phyloP scores from a whole-genome alignment of 2,797 vertebrate genomes.

The Staurois parvus region DNA sequence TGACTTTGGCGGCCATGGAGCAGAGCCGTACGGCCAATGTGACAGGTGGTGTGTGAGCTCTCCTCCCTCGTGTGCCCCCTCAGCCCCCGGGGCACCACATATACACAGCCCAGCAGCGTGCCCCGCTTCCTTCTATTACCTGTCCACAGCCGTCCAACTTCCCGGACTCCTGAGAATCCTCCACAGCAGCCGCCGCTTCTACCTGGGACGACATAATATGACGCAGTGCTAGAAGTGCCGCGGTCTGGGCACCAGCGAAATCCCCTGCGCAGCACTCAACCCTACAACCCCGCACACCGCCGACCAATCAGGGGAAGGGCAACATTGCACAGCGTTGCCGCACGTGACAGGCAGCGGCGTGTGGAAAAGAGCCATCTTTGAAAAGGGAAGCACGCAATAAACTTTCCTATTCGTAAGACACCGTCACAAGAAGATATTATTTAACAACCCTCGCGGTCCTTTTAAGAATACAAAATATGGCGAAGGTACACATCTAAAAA shows the following conservation, averaged over 20 bases:
- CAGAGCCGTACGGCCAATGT: neutral
- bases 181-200: neutral
- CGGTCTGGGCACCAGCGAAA: constrained; percentile 33
- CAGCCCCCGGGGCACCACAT: neutral
- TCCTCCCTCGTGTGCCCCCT: constrained; percentile 13
- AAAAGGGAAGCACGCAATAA: neutral
- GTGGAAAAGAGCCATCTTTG: constrained; percentile 26
- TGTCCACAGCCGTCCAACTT: neutral
- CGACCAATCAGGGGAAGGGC: constrained; percentile 50
- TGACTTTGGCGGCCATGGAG: neutral
- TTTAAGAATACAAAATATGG: too few species aligned
- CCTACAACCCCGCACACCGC: neutral
- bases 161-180: neutral
- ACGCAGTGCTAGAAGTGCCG: constrained; percentile 40
- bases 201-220: constrained; percentile 28
- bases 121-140: neutral
- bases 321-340: constrained; percentile 39
- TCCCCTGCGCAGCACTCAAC: constrained; percentile 16
- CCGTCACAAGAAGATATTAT: too few species aligned
- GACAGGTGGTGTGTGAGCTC: constrained; percentile 29
- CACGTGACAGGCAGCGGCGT: neutral
- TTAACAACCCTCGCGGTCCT: too few species aligned
- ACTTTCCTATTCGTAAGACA: too few species aligned
- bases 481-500: too few species aligned
- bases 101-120: neutral